Evolutionary conservation across 2,888 invertebrate genomes (phyloP), one percentile per base, ranked within the genome.

Genomic region (Eucera pruinosa): DNA sequence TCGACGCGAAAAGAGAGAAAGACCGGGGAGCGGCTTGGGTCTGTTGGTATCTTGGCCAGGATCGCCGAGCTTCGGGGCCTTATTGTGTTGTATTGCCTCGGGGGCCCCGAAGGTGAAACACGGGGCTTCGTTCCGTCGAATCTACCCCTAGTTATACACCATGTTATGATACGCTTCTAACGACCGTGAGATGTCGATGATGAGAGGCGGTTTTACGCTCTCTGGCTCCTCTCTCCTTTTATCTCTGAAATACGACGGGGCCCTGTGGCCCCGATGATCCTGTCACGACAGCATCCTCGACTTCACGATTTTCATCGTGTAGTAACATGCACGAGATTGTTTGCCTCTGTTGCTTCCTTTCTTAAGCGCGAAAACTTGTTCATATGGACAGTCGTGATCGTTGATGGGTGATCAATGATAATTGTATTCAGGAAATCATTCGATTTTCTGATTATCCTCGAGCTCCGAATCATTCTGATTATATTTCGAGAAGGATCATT

Each of bases 91-190:
- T 86, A 86, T 86, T 84, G 84, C 74, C 76, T 83, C 76, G 80
- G 66, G 75, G 61, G 66, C 68, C 76, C 52, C 76, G 77, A 83
- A 80, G 77, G 73, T 79, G 80, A 84, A 85, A 80, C 76, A 80
- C 77, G 73, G 83, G 76, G 57, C 74, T 81, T 60, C 73, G 78
- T 83, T 80, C 82, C 73, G 64, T 82, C 84, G 81, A 84, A 83
- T 80, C 86, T 81, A 86, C 82, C 85, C 84, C 88, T 86, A 87
- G 81, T 86, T 87, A 86, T 85, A 86, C 84, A 80, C 74, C 84
- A 58, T 85, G 84, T 89, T 89, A 88, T 86, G 88, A 89, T 88
- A 87, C 81, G 81, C 82, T 85, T 86, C 86, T 86, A 87, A 88
- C 87, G 82, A 86, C 75, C 86, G 69, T 86, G 83, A 87, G 86